Percentiles rank a stretch among this genome's conserved stretches.
These are phyloP conservation scores for Hycleus cichorii DNA, from an alignment of 1,140 invertebrate genomes.

Conservation along the genomic window DNA sequence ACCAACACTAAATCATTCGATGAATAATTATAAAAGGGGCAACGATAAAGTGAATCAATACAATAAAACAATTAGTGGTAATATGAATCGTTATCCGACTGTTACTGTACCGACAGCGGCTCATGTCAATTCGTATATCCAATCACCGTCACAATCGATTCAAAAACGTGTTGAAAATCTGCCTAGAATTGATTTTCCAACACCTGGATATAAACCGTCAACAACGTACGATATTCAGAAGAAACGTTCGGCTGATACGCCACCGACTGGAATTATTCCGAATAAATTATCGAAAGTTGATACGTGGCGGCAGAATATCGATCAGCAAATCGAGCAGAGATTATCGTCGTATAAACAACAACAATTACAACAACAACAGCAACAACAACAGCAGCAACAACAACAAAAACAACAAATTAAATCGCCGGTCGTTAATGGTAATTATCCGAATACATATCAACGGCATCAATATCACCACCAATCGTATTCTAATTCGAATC, in stretches of 20 bases:
- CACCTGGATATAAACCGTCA: conserved; percentile 11
- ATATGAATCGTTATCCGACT: conserved; percentile 5
- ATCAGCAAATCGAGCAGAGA: conserved; percentile 50
- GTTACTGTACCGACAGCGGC: conserved; percentile 3
- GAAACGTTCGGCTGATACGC: conserved; percentile 40
- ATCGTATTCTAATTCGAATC: conserved; percentile 6
- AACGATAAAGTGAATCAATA: background rate
- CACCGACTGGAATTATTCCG: conserved; percentile 30
- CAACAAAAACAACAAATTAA: conserved; percentile 17
- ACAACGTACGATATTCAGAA: conserved; percentile 18
- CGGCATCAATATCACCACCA: conserved; percentile 8
- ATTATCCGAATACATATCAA: conserved; percentile 21
- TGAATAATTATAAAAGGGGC: background rate
- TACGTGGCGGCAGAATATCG: conserved; percentile 46
- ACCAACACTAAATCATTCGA: conserved; percentile 19
- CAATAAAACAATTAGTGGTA: background rate
- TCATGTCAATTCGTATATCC: conserved; percentile 16
- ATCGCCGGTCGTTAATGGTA: conserved; percentile 25
- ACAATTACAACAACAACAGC: background rate
- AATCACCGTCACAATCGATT: background rate
- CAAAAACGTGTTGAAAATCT: conserved; percentile 10
- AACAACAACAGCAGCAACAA: conserved; percentile 16
- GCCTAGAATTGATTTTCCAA: conserved; percentile 29
- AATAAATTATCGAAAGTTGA: conserved; percentile 46
- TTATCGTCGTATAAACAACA: conserved; percentile 37